Conservation (phyloP, 2,797 vertebrate species). For the Danionella dracula region DNA sequence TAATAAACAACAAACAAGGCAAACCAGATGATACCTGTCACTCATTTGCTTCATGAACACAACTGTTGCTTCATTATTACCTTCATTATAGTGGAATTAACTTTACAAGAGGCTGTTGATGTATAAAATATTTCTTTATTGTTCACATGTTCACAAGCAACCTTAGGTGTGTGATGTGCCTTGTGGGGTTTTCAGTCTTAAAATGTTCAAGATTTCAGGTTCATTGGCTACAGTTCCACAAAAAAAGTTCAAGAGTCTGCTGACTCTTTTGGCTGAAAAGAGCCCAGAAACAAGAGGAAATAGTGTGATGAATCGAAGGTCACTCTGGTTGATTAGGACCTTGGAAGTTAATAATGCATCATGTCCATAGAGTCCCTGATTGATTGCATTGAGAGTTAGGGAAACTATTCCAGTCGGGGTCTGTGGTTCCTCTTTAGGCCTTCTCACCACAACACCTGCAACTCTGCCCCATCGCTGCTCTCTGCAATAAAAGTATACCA, state of each 20-base stretch:
- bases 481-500: conserved; percentile 57
- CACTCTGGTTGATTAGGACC: conserved; percentile 57
- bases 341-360: conserved; percentile 70
- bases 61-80: too few species aligned
- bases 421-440: conserved; percentile 35
- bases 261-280: background rate
- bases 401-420: conserved; percentile 55
- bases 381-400: conserved; percentile 60
- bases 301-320: conserved; percentile 56
- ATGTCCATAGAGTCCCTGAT: conserved; percentile 61
- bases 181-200: conserved; percentile 36
- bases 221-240: background rate
- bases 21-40: too few species aligned
- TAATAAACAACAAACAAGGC: too few species aligned
- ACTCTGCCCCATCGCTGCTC: conserved; percentile 51
- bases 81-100: too few species aligned
- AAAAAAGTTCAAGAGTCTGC: conserved; percentile 17
- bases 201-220: too few species aligned
- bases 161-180: too few species aligned
- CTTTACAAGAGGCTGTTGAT: too few species aligned
- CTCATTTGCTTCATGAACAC: too few species aligned
- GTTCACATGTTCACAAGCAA: too few species aligned
- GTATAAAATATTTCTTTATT: too few species aligned
- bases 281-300: conserved; percentile 24
- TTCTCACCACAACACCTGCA: conserved; percentile 60